A percentile compares a stretch with the other conserved stretches of the same genome.
Evolutionary conservation across 2,888 invertebrate genomes (phyloP).

Genomic region (Sylvicola fuscatus): DNA sequence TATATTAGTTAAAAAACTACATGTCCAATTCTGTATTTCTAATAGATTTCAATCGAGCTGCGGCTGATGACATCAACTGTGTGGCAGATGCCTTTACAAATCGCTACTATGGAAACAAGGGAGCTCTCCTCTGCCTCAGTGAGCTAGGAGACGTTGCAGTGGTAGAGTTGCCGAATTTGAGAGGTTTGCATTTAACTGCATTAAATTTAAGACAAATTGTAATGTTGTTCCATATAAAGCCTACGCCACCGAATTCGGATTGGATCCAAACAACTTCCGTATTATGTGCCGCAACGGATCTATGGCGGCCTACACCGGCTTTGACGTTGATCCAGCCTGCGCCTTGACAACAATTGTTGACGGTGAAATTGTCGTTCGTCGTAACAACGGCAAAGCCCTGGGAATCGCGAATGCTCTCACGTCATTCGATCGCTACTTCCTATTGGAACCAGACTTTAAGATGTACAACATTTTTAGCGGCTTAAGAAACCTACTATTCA

Average conservation of each 20-base stretch:
- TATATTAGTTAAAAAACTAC: too few species aligned
- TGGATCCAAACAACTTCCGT: constrained; percentile 25
- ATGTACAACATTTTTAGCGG: constrained; percentile 37
- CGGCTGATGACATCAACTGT: constrained; percentile 22
- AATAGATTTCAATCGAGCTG: constrained; percentile 3
- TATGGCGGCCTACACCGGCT: constrained; percentile 27
- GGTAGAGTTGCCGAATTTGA: constrained; percentile 30
- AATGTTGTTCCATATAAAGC: constrained; percentile 13
- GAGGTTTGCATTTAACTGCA: constrained; percentile 14
- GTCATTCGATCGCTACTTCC: constrained; percentile 10
- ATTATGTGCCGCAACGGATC: constrained; percentile 40
- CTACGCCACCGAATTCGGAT: constrained; percentile 16
- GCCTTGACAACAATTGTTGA: constrained; percentile 36
- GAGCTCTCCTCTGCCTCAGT: constrained; percentile 35
- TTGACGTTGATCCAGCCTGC: constrained; percentile 31
- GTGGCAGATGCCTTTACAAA: constrained; percentile 28
- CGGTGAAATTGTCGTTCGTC: constrained; percentile 35
- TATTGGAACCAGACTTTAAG: constrained; percentile 24
- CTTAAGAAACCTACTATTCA: constrained; percentile 34
- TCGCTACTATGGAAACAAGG: constrained; percentile 35
- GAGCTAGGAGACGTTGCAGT: constrained; percentile 37
- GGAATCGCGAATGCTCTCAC: constrained; percentile 11
- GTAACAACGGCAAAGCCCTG: constrained; percentile 14
- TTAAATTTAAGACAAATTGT: background rate
- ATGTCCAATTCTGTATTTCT: too few species aligned